Evolutionary conservation across 2,113 vertebrate species (phyloP).

Genomic region (Prochilodus magdalenae): DNA sequence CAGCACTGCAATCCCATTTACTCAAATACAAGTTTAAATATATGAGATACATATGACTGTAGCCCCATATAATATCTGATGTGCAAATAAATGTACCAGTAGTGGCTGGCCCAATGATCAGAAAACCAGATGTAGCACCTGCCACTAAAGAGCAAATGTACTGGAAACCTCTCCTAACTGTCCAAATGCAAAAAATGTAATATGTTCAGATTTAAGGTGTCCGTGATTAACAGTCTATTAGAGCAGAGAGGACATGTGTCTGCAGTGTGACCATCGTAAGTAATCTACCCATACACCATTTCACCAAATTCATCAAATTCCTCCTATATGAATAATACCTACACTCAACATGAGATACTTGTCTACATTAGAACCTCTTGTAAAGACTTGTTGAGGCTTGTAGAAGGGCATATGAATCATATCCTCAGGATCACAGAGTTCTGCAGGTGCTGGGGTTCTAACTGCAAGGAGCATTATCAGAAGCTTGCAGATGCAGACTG

Average conservation of each 20-base stretch:
- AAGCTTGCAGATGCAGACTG: background rate
- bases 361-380: background rate
- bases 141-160: too few species aligned
- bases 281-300: too few species aligned
- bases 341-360: too few species aligned
- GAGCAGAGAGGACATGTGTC: background rate
- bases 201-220: background rate
- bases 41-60: too few species aligned
- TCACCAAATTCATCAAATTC: background rate
- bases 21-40: too few species aligned
- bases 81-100: too few species aligned
- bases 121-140: too few species aligned
- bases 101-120: too few species aligned
- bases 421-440: conserved; percentile 17
- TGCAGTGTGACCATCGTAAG: background rate
- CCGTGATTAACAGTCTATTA: background rate
- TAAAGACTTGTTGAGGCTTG: background rate
- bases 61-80: too few species aligned
- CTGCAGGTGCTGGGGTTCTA: background rate
- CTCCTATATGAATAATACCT: background rate
- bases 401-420: background rate
- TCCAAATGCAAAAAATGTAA: background rate
- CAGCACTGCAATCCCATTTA: too few species aligned
- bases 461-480: background rate
- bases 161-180: background rate